Conservation (phyloP, 2,113 vertebrate genomes). For the Psettodes erumei region DNA sequence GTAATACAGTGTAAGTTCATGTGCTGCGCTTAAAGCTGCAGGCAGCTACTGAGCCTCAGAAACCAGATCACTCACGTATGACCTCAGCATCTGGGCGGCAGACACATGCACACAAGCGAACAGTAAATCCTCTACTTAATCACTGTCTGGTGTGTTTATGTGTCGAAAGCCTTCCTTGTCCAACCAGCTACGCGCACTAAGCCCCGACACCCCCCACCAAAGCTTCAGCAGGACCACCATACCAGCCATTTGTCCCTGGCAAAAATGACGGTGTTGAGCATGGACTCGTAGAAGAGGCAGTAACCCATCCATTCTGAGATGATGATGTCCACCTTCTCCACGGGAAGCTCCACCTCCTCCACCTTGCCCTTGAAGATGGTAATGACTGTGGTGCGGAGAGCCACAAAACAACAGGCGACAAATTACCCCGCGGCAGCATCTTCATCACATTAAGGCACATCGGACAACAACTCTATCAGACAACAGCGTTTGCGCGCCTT, state of each 20-base stretch:
- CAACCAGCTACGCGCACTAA: conserved; percentile 7
- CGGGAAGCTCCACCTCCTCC: conserved; percentile 96
- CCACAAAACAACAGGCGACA: conserved; percentile 45
- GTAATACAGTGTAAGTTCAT: conserved; percentile 47
- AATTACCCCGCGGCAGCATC: conserved; percentile 33
- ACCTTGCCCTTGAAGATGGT: conserved; percentile 99
- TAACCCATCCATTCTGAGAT: conserved; percentile 99
- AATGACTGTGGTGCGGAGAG: conserved; percentile 86
- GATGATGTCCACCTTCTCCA: conserved; percentile 98
- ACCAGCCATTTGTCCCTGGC: conserved; percentile 99
- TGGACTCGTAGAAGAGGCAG: conserved; percentile 98
- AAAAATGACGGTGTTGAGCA: conserved; percentile 99
- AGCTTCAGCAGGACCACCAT: conserved; percentile 25
- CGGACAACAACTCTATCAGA: not conserved
- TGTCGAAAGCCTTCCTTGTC: conserved; percentile 21
- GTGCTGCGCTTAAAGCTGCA: conserved; percentile 29
- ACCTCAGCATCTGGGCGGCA: conserved; percentile 39
- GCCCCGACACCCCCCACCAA: conserved; percentile 17
- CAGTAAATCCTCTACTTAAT: conserved; percentile 52
- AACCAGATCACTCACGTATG: conserved; percentile 16
- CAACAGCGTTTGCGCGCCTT: conserved; percentile 18
- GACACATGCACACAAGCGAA: conserved; percentile 12
- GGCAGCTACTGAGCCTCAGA: conserved; percentile 26
- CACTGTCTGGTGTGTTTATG: conserved; percentile 33
- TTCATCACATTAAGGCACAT: conserved; percentile 37